Evolutionary conservation across 2,113 vertebrate genomes (phyloP).

Genomic region (Leptobrachium leishanense): DNA sequence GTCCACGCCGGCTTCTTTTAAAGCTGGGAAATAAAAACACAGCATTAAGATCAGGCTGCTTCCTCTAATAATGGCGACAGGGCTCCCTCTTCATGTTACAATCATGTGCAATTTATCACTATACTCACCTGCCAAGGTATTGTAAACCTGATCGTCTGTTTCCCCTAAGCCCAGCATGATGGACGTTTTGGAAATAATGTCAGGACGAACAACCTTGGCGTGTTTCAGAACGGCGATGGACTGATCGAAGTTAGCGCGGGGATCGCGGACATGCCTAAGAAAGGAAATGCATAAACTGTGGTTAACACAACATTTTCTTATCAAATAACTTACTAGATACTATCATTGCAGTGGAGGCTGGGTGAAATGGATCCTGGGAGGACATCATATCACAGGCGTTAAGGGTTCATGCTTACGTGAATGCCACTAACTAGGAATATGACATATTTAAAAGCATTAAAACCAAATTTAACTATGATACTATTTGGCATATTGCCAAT

Average conservation of each 20-base stretch:
- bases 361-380: no score
- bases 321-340: no score
- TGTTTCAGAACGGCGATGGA: conserved; percentile 83
- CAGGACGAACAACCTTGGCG: conserved; percentile 78
- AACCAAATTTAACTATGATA: no score
- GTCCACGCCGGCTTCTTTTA: conserved; percentile 85
- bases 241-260: conserved; percentile 88
- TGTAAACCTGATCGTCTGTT: conserved; percentile 77
- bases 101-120: background rate
- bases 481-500: no score
- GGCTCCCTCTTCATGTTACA: no score
- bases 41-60: background rate
- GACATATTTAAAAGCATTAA: no score
- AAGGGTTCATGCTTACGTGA: no score
- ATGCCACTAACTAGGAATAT: no score
- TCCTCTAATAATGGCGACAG: no score
- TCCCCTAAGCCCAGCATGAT: conserved; percentile 95
- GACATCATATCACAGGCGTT: no score
- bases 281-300: background rate
- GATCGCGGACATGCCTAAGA: conserved; percentile 85
- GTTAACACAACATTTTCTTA: no score
- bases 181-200: conserved; percentile 88
- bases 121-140: conserved; percentile 79
- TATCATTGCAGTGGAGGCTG: no score
- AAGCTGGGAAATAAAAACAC: conserved; percentile 65